Evolutionary conservation across 2,888 invertebrate species (phyloP).

Genomic region (Andrena haemorrhoa): DNA sequence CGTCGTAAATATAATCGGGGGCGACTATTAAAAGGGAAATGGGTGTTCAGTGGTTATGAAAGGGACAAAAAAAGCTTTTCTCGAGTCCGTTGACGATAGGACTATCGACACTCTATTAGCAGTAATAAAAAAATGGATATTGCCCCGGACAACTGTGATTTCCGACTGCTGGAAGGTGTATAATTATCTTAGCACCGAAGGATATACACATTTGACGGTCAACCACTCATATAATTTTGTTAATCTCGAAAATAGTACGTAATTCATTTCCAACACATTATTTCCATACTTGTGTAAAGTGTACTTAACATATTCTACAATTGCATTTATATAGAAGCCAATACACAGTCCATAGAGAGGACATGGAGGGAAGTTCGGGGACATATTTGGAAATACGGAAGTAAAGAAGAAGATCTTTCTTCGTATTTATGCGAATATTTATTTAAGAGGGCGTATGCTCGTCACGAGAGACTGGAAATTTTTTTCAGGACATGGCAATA

Average conservation of each 20-base stretch:
- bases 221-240: too few relatives aligned
- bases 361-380: background rate
- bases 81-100: background rate
- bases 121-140: background rate
- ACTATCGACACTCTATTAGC: background rate
- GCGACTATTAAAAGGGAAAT: background rate
- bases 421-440: background rate
- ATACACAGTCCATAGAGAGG: background rate
- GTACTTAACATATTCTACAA: background rate
- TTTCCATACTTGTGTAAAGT: background rate
- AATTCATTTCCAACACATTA: background rate
- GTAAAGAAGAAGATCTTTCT: background rate
- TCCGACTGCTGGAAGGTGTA: conserved; percentile 7
- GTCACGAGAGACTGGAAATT: background rate
- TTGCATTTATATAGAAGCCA: background rate
- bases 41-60: background rate
- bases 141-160: background rate
- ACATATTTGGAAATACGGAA: background rate
- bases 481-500: background rate
- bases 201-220: background rate
- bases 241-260: background rate
- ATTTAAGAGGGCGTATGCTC: background rate
- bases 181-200: conserved; percentile 1
- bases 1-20: conserved; percentile 4
- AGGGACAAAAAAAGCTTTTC: background rate